Conservation (phyloP, 2,797 vertebrate species). For the Cryptoblepharus egeriae region DNA sequence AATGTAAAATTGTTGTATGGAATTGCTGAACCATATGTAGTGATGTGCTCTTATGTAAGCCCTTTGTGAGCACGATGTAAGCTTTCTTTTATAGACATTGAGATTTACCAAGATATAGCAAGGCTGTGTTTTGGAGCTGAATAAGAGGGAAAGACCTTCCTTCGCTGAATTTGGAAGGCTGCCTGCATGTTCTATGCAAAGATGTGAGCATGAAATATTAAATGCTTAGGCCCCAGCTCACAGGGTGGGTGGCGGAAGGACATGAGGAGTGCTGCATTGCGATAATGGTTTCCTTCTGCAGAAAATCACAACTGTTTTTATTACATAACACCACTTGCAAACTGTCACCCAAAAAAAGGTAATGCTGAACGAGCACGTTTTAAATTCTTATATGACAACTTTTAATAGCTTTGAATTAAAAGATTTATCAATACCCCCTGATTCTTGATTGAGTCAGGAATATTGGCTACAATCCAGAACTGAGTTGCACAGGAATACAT, state of each 20-base stretch:
- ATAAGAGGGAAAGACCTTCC: constrained; percentile 15
- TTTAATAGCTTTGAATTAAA: constrained; percentile 9
- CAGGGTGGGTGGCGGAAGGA: neutral
- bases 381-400: constrained; percentile 39
- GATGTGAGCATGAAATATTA: constrained; percentile 38
- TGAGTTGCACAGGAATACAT: neutral
- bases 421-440: neutral
- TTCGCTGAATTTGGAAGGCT: constrained; percentile 37
- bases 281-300: constrained; percentile 25
- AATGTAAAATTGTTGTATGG: no score
- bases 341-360: constrained; percentile 26
- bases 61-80: constrained; percentile 11
- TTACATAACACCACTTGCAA: constrained; percentile 17
- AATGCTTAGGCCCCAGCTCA: neutral
- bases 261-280: neutral
- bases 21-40: constrained; percentile 3
- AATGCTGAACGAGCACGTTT: neutral
- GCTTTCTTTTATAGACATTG: constrained; percentile 38
- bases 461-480: neutral
- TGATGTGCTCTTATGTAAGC: neutral
- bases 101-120: constrained; percentile 16
- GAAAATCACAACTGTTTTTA: neutral
- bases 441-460: no score
- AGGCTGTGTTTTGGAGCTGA: neutral
- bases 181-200: neutral